Evolutionary conservation across 2,888 invertebrate species (phyloP).

Genomic region (Nebria brevicollis): DNA sequence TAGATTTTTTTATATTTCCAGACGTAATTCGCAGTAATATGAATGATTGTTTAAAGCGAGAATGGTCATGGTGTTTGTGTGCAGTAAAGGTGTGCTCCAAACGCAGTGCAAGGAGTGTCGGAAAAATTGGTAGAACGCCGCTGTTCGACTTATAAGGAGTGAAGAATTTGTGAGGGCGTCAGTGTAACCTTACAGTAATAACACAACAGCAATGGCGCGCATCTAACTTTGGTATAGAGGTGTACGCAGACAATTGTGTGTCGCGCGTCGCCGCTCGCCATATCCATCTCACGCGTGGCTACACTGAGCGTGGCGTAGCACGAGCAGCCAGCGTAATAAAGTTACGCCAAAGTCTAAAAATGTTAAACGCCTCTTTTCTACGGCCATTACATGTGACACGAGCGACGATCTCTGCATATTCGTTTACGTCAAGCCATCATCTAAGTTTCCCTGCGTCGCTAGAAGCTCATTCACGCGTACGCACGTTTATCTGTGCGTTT

Average conservation of each 20-base stretch:
- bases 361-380: conserved; percentile 22
- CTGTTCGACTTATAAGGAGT: not conserved
- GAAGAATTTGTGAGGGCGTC: conserved; percentile 1
- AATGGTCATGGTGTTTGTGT: too few relatives aligned
- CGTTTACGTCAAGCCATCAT: conserved; percentile 4
- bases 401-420: conserved; percentile 11
- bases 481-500: not conserved
- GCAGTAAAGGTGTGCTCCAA: not conserved
- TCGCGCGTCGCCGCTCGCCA: conserved; percentile 27
- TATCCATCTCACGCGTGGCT: conserved; percentile 41
- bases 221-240: conserved; percentile 12
- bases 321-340: conserved; percentile 26
- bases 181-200: conserved; percentile 5
- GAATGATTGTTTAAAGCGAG: too few relatives aligned
- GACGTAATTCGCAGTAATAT: too few relatives aligned
- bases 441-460: not conserved
- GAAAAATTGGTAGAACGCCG: not conserved
- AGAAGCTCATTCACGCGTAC: not conserved
- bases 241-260: conserved; percentile 36
- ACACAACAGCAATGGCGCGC: conserved; percentile 20
- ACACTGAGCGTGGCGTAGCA: not conserved
- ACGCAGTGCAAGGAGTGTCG: not conserved
- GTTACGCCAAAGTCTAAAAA: conserved; percentile 32
- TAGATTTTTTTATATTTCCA: too few relatives aligned
- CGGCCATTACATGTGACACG: conserved; percentile 29